Conservation (phyloP, 2,888 invertebrate genomes). For the Drosophila antonietae region DNA sequence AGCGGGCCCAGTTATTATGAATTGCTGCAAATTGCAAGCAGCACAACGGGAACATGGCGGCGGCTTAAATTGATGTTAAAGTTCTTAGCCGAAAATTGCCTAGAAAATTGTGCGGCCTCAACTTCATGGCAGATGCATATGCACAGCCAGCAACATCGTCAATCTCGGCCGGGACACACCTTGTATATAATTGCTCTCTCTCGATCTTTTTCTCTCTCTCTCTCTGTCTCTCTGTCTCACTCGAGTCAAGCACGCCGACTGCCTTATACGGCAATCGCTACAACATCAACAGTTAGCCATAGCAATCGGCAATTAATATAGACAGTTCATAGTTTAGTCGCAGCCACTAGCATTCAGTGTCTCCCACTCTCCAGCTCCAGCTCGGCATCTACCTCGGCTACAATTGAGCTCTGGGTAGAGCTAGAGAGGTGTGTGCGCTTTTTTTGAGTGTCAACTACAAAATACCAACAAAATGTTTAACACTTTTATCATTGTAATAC, state of each 20-base stretch:
- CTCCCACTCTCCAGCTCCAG: not conserved
- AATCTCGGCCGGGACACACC: slow-evolving; percentile 65
- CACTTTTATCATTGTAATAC: slow-evolving; percentile 60
- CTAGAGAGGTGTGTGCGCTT: slow-evolving; percentile 20
- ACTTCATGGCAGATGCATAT: slow-evolving; percentile 57
- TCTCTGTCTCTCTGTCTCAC: not conserved
- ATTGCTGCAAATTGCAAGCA: slow-evolving; percentile 70
- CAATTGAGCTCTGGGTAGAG: slow-evolving; percentile 23
- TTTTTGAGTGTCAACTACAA: slow-evolving; percentile 75
- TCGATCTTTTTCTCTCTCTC: too few relatives aligned
- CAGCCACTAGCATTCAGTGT: not conserved
- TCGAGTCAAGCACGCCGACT: slow-evolving; percentile 14
- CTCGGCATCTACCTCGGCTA: slow-evolving; percentile 5
- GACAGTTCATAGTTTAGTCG: slow-evolving; percentile 9
- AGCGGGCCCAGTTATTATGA: slow-evolving; percentile 76
- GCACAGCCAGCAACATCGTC: not conserved
- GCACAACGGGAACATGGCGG: slow-evolving; percentile 47
- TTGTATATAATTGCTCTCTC: slow-evolving; percentile 57
- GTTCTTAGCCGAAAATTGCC: slow-evolving; percentile 35
- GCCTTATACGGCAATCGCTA: slow-evolving; percentile 56
- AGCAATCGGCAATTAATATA: slow-evolving; percentile 30
- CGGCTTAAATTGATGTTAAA: slow-evolving; percentile 41
- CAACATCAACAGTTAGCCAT: slow-evolving; percentile 70
- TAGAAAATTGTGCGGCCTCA: slow-evolving; percentile 47
- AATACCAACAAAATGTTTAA: slow-evolving; percentile 75